Percentiles rank a stretch among this genome's conserved stretches.
phyloP scores from a whole-genome alignment of 64 coral and sea anemone genomes.

The Pocillopora damicornis region DNA sequence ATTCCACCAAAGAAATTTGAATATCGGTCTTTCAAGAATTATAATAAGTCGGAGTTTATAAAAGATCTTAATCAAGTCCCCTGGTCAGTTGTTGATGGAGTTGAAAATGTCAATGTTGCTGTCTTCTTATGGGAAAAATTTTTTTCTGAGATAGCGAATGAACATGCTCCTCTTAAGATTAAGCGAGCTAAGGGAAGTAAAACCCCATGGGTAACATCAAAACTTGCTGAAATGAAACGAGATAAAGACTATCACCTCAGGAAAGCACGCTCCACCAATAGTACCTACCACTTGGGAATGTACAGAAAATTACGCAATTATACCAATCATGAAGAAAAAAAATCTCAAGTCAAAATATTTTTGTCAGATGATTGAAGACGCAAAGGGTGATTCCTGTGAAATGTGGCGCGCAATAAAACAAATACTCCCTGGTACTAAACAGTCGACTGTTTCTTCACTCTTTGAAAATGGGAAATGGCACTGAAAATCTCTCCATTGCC shows the following conservation, averaged over 20 bases:
- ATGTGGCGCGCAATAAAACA: constrained; percentile 20
- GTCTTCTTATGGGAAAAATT: constrained; percentile 22
- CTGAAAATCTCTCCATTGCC: too few relatives aligned
- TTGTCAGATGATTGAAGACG: background rate
- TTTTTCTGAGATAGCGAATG: constrained; percentile 40
- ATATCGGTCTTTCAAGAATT: constrained; percentile 43
- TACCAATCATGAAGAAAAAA: background rate
- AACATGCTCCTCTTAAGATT: constrained; percentile 25
- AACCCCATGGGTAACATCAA: background rate
- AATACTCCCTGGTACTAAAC: background rate
- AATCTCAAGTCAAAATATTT: constrained; percentile 16
- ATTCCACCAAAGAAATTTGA: constrained; percentile 17
- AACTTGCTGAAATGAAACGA: constrained; percentile 29
- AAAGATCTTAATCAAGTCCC: constrained; percentile 53
- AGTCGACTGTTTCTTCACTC: background rate
- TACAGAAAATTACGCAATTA: background rate
- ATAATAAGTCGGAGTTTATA: constrained; percentile 25
- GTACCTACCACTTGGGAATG: constrained; percentile 60
- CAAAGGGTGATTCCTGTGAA: background rate
- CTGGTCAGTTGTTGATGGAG: constrained; percentile 29
- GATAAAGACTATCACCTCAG: constrained; percentile 68
- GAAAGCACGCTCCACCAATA: constrained; percentile 36
- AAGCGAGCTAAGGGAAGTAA: background rate
- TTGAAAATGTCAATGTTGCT: constrained; percentile 28
- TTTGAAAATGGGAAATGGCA: too few relatives aligned